Base-by-base conservation (phyloP, 2,113 vertebrate genomes). In the Saiga tatarica region DNA sequence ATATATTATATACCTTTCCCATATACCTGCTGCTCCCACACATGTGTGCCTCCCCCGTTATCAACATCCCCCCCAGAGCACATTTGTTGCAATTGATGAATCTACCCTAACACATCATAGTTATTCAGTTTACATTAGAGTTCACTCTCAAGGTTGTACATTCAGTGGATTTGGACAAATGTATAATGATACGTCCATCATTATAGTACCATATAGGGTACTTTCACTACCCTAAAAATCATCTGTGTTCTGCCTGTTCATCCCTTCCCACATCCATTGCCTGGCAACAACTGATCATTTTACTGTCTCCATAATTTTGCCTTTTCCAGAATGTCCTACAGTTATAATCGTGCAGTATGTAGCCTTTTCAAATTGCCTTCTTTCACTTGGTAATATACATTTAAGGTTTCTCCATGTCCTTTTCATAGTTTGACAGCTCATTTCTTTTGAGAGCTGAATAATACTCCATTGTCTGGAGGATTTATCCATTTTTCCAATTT, bases 371-470 rank as follows among this genome's bases (percentile, higher is more conserved):
- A 23, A 28, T 50, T 83, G 42, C 21, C 52, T 89, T 88, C 60
- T 83, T 83, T 53, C 90, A 53, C 62, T 83, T 52, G 57, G 52
- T 21, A n/a, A 82, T 59, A 16, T 28, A 52, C 53, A 50, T 42
- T 92, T 83, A 93, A 28, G 62, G 2, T 21, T 96, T 82, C 42
- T n/a, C 47, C n/a, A 30, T 12, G n/a, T 93, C 45, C 36, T 94
- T 78, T 89, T 42, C 6, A 16, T 81, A 25, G 19, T 33, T 90
- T 59, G 87, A 86, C 26, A 64, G 67, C 39, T 79, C 67, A n/a
- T 90, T 89, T 96, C 30, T 94, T 64, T 96, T 50, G 45, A 94
- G 74, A 85, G 47, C 47, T 64, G 45, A 90, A 67, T 57, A 57
- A 90, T 94, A 89, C 45, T 78, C 23, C 78, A 85, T 62, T 89